Conservation (phyloP, 2,888 invertebrate genomes). For the Marasmarcha lunaedactyla region DNA sequence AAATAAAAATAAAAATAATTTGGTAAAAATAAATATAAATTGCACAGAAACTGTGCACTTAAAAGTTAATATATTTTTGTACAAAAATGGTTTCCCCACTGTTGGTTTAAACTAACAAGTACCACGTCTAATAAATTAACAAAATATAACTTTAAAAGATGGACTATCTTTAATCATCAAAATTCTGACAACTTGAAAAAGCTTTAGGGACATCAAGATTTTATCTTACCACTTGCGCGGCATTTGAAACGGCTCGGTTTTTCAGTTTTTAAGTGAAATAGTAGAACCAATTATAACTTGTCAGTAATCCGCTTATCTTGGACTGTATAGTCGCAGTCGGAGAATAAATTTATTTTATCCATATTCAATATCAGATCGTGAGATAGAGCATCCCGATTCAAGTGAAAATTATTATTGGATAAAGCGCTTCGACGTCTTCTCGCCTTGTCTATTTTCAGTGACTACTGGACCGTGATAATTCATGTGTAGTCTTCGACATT, state of each 20-base stretch:
- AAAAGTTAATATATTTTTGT: too few species aligned
- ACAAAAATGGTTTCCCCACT: too few species aligned
- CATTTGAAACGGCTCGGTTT: conserved; percentile 23
- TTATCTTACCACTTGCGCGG: background rate
- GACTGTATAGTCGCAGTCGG: conserved; percentile 49
- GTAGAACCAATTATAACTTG: conserved; percentile 65
- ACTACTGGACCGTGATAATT: conserved; percentile 46
- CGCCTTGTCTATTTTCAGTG: conserved; percentile 56
- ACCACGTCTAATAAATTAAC: too few species aligned
- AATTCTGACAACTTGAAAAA: too few species aligned
- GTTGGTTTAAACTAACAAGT: too few species aligned
- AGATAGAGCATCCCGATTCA: conserved; percentile 61
- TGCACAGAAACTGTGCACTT: too few species aligned
- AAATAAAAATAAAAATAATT: too few species aligned
- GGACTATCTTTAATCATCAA: too few species aligned
- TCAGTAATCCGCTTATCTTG: conserved; percentile 62
- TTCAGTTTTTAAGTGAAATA: conserved; percentile 50
- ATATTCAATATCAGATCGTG: conserved; percentile 67
- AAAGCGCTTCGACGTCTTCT: conserved; percentile 51
- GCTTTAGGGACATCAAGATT: conserved; percentile 13
- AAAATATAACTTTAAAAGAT: too few species aligned
- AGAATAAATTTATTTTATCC: conserved; percentile 66
- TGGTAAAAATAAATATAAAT: too few species aligned
- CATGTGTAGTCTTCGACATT: conserved; percentile 49
- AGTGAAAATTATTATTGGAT: conserved; percentile 68